Percentiles rank a stretch among this genome's conserved stretches.
These are phyloP conservation scores for Tenthredo mesomela DNA, from an alignment of 2,888 invertebrate genomes.

Conservation along the genomic window DNA sequence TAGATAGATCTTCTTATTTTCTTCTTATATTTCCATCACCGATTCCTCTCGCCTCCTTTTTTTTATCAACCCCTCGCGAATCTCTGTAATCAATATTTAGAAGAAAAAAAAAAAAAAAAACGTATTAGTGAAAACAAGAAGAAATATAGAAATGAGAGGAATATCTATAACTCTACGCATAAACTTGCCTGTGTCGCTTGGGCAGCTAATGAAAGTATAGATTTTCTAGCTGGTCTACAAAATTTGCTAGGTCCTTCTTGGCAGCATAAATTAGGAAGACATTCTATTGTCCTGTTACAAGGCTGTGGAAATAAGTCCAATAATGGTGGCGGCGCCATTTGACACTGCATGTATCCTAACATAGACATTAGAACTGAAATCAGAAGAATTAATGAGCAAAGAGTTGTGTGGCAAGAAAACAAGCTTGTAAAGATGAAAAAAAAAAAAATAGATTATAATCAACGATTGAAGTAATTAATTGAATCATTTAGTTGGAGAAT, in stretches of 20 bases:
- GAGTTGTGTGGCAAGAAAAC: background rate
- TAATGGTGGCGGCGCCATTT: conserved; percentile 84
- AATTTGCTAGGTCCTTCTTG: conserved; percentile 87
- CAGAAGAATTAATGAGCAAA: background rate
- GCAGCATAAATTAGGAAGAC: conserved; percentile 90
- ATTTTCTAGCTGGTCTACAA: conserved; percentile 87
- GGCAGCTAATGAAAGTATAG: conserved; percentile 84
- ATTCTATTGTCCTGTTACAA: conserved; percentile 86
- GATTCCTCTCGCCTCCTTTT: background rate
- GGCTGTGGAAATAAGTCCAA: conserved; percentile 86
- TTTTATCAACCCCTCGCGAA: conserved; percentile 56
- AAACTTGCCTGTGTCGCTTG: conserved; percentile 81
- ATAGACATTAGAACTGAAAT: conserved; percentile 66
- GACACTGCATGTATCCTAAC: conserved; percentile 86
- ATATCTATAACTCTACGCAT: too few relatives aligned
- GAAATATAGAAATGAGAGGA: background rate
- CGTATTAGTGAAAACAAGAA: background rate
- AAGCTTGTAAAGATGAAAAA: background rate
- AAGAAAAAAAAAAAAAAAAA: conserved; percentile 4
- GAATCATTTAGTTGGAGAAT: background rate
- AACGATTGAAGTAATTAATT: too few relatives aligned
- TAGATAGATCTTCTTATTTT: background rate
- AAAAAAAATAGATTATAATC: background rate
- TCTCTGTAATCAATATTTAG: conserved; percentile 54
- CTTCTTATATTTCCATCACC: background rate